Evolutionary conservation across 2,113 vertebrate species (phyloP).

Genomic region (Brevimyrus niger): DNA sequence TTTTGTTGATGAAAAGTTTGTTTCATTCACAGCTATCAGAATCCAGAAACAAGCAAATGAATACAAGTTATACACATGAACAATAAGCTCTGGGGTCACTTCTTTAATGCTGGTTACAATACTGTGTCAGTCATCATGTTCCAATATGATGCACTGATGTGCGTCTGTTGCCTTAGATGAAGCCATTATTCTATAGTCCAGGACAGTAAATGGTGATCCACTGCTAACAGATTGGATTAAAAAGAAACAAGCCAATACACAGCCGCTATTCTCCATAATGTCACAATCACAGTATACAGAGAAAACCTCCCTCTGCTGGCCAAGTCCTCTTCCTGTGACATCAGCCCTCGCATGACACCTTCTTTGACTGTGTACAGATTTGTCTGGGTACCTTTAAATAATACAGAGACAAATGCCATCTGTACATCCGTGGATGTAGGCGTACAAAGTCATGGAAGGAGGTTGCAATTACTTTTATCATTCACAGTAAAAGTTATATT

Average conservation of each 20-base stretch:
- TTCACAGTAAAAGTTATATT: constrained; percentile 7
- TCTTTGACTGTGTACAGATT: background rate
- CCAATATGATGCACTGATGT: background rate
- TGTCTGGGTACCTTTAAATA: background rate
- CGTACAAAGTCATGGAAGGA: background rate
- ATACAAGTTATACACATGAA: background rate
- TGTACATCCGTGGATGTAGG: background rate
- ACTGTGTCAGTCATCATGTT: background rate
- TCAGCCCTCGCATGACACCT: background rate
- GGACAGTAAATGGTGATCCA: background rate
- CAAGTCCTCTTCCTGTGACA: background rate
- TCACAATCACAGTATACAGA: background rate
- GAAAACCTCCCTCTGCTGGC: background rate
- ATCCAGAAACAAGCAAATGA: background rate
- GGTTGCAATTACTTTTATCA: background rate
- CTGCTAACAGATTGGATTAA: background rate
- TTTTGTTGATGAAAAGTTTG: constrained; percentile 6
- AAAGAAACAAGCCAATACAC: background rate
- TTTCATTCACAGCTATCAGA: background rate
- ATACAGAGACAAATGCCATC: background rate
- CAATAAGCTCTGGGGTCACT: background rate
- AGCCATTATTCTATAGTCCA: background rate
- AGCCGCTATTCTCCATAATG: background rate
- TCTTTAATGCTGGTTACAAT: background rate
- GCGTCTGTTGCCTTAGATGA: background rate